Base-by-base conservation (phyloP, 2,797 vertebrate genomes). In the Eulemur albifrons region DNA sequence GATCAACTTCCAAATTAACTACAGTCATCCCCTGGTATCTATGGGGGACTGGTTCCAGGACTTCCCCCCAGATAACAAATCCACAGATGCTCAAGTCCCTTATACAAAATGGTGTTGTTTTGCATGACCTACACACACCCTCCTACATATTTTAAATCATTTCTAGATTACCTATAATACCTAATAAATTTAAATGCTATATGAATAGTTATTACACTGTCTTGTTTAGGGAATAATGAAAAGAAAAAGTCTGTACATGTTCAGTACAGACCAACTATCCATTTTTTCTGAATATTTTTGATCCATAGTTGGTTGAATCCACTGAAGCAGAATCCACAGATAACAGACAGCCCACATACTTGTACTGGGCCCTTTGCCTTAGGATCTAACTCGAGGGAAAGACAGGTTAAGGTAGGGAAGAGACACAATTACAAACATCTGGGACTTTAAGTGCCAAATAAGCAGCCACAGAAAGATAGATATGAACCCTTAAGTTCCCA, bases 1-100 rank as follows among this genome's bases (percentile, higher is more conserved):
- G n/a, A 91, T 89, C 69, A 32, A 13, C 32, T 82, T 81, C 65
- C 67, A 82, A 85, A 76, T 57, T 30, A 93, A 95, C 48, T 88
- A 79, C 48, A 75, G 43, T 48, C 30, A 4, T 30, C 27, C 43
- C 43, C 48, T 48, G 27, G 25, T 32, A 32, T 32, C 72, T 9
- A 17, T 48, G 27, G 30, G 9, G 72, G 72, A 48, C 5, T 75
- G 43, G 43, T 75, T 75, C 45, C 72, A 32, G 43, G 72, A 75
- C 43, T 52, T 7, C 43, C 43, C 30, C 40, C 4, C 13, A 73
- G 70, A 75, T 32, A 75, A 9, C 43, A 75, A 75, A 48, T 75
- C 17, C 4, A 75, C 43, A 48, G 43, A 48, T 48, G 72, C 70
- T 30, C 40, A 75, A 75, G 43, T 18, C 43, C 43, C 15, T 75